Evolutionary conservation across 2,888 invertebrate genomes (phyloP).

Genomic region (Norana najaformis): DNA sequence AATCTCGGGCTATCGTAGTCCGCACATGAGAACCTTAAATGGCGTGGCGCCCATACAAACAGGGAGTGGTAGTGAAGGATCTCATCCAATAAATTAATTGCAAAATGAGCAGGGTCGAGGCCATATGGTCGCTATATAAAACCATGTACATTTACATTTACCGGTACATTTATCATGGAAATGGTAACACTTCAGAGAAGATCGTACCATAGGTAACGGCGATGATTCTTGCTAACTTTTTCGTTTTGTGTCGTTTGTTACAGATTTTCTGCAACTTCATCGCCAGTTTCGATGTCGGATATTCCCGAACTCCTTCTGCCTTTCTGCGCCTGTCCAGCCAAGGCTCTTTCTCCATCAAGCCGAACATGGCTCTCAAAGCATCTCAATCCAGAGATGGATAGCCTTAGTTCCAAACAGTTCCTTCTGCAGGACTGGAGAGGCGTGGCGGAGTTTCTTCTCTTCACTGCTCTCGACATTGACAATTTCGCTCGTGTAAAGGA

Average conservation of each 20-base stretch:
- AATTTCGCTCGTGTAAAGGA: constrained; percentile 27
- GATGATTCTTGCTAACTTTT: too few relatives aligned
- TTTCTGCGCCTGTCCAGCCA: constrained; percentile 18
- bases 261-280: background rate
- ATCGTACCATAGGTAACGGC: too few relatives aligned
- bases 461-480: constrained; percentile 29
- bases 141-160: too few relatives aligned
- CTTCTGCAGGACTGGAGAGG: constrained; percentile 38
- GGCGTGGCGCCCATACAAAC: too few relatives aligned
- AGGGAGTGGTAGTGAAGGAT: too few relatives aligned
- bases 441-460: constrained; percentile 29
- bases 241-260: background rate
- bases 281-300: background rate
- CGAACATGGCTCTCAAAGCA: constrained; percentile 25
- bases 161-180: too few relatives aligned
- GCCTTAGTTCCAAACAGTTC: background rate
- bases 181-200: too few relatives aligned
- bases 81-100: too few relatives aligned
- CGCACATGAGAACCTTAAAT: too few relatives aligned
- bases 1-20: too few relatives aligned
- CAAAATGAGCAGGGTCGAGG: too few relatives aligned
- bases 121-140: too few relatives aligned
- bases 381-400: constrained; percentile 31
- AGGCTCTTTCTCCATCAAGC: background rate
- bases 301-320: background rate